Percentiles rank a stretch among this genome's conserved stretches.
phyloP scores from a whole-genome alignment of 2,797 vertebrate genomes.

The Acanthopagrus latus region DNA sequence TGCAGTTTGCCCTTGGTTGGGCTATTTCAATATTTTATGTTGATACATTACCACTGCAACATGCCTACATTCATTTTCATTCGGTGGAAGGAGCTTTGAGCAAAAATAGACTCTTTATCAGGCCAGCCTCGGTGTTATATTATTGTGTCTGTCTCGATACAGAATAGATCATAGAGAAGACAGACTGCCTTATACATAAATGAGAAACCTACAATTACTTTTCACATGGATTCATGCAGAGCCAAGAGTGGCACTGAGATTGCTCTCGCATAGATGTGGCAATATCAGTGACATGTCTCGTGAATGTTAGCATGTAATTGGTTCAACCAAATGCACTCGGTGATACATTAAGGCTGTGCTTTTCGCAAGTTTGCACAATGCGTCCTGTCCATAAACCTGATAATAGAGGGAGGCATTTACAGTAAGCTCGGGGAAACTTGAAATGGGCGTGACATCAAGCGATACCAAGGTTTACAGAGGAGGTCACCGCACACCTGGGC shows the following conservation, averaged over 20 bases:
- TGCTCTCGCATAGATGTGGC: slow-evolving; percentile 51
- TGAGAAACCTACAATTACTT: slow-evolving; percentile 82
- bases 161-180: slow-evolving; percentile 78
- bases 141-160: slow-evolving; percentile 76
- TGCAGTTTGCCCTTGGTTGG: slow-evolving; percentile 83
- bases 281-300: slow-evolving; percentile 70
- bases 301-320: slow-evolving; percentile 81
- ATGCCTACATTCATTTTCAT: slow-evolving; percentile 82
- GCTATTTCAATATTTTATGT: slow-evolving; percentile 88
- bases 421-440: slow-evolving; percentile 77
- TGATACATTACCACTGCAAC: slow-evolving; percentile 83
- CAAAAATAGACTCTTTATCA: slow-evolving; percentile 81
- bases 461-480: slow-evolving; percentile 70
- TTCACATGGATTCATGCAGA: slow-evolving; percentile 69
- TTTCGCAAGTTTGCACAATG: slow-evolving; percentile 53
- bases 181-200: slow-evolving; percentile 75
- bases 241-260: slow-evolving; percentile 66
- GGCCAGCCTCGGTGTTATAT: slow-evolving; percentile 69
- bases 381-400: slow-evolving; percentile 81
- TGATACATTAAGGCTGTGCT: slow-evolving; percentile 53
- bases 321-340: slow-evolving; percentile 59
- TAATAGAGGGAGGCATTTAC: slow-evolving; percentile 65
- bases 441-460: slow-evolving; percentile 79
- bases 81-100: slow-evolving; percentile 76
- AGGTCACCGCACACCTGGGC: slow-evolving; percentile 71